Percentiles rank a stretch among this genome's conserved stretches.
Evolutionary conservation across 2,888 invertebrate genomes (phyloP).

Genomic region (Imbricaverruca yamaguchii): DNA sequence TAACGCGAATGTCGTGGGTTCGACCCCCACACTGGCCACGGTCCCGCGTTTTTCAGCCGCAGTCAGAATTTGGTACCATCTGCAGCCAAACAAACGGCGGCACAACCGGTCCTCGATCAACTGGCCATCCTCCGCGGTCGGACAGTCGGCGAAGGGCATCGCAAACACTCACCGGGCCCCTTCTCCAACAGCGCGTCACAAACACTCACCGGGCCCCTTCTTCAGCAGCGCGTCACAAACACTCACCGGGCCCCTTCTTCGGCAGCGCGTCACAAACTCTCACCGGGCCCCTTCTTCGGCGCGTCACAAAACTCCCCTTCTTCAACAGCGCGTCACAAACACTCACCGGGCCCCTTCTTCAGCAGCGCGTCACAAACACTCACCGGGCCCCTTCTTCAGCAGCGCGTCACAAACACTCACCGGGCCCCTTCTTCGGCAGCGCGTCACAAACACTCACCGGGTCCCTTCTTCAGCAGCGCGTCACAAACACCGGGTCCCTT

Average conservation of each 20-base stretch:
- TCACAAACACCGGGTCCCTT: conserved; percentile 45
- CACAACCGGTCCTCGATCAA: too few relatives aligned
- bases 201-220: too few relatives aligned
- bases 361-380: conserved; percentile 43
- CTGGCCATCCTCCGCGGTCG: too few relatives aligned
- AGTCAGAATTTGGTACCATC: too few relatives aligned
- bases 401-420: conserved; percentile 44
- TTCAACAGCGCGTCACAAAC: conserved; percentile 42
- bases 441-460: too few relatives aligned
- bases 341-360: conserved; percentile 43
- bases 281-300: conserved; percentile 43
- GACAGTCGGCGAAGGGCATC: too few relatives aligned
- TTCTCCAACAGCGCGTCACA: conserved; percentile 42
- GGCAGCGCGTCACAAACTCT: conserved; percentile 43
- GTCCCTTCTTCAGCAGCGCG: conserved; percentile 43
- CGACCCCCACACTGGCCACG: too few relatives aligned
- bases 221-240: conserved; percentile 42
- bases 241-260: conserved; percentile 43
- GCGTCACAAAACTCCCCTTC: conserved; percentile 44
- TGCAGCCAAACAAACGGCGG: too few relatives aligned
- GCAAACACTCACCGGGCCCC: conserved; percentile 37
- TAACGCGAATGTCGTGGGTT: too few relatives aligned
- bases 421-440: conserved; percentile 43
- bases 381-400: conserved; percentile 43
- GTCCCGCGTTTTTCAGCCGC: too few relatives aligned